Evolutionary conservation across 92 coral and sea anemone genomes (phyloP).

Genomic region (Zoanthus solanderi): DNA sequence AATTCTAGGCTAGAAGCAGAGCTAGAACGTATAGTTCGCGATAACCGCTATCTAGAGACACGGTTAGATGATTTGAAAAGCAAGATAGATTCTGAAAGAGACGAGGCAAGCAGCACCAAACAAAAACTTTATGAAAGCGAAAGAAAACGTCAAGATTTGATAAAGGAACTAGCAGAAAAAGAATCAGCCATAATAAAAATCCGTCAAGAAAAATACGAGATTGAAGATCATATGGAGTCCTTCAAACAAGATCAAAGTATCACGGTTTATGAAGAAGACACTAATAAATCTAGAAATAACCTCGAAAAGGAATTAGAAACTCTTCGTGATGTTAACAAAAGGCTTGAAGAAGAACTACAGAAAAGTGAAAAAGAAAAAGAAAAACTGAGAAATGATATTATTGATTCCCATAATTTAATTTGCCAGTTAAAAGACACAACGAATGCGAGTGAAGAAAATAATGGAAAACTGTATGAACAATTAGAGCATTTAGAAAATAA

Average conservation of each 20-base stretch:
- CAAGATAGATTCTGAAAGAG: conserved; percentile 66
- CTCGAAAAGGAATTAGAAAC: conserved; percentile 43
- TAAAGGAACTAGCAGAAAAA: conserved; percentile 63
- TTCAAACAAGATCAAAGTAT: conserved; percentile 67
- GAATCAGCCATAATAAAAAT: conserved; percentile 49
- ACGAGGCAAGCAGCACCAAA: conserved; percentile 58
- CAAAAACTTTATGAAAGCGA: conserved; percentile 66
- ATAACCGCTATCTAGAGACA: conserved; percentile 60
- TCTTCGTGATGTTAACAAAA: conserved; percentile 55
- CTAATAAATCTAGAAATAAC: conserved; percentile 53
- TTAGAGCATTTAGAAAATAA: conserved; percentile 59
- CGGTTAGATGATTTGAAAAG: conserved; percentile 71
- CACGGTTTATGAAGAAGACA: conserved; percentile 62
- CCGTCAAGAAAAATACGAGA: conserved; percentile 48
- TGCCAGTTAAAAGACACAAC: conserved; percentile 76
- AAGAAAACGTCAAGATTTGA: conserved; percentile 52
- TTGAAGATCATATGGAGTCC: conserved; percentile 69
- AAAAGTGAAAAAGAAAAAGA: conserved; percentile 81
- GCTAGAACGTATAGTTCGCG: conserved; percentile 56
- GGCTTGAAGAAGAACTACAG: conserved; percentile 68
- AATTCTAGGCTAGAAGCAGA: conserved; percentile 67
- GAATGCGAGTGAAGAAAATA: conserved; percentile 61
- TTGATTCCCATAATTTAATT: conserved; percentile 72
- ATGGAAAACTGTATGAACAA: conserved; percentile 66
- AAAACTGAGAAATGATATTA: conserved; percentile 75